phyloP scores from a whole-genome alignment of 2,113 vertebrate genomes.

The Struthidea cinerea region DNA sequence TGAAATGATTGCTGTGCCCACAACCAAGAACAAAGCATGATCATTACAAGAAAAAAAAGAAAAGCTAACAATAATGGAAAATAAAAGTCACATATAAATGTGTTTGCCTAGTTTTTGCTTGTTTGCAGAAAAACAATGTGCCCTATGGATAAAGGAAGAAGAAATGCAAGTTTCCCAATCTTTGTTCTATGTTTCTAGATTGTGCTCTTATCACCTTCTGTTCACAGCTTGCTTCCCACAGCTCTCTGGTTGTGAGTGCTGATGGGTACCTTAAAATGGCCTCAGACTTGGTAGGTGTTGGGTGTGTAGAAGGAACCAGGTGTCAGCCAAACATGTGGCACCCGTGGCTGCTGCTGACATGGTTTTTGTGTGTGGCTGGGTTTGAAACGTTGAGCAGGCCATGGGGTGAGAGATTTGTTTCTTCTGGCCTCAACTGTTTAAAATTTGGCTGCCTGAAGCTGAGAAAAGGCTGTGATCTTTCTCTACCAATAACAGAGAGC shows the following conservation, averaged over 20 bases:
- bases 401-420: accelerated
- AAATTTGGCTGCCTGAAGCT: not conserved
- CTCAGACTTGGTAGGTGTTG: not conserved
- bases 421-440: not conserved
- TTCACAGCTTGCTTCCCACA: not conserved
- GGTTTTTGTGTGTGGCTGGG: not conserved
- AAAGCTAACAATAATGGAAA: not conserved
- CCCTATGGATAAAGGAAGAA: not conserved
- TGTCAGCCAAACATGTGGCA: not conserved
- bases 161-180: not conserved
- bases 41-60: not conserved
- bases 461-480: not conserved
- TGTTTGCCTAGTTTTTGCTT: not conserved
- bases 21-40: not conserved
- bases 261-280: not conserved
- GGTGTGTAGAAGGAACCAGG: not conserved
- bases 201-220: not conserved
- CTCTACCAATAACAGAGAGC: not conserved
- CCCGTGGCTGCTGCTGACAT: accelerated
- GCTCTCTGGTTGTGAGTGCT: not conserved
- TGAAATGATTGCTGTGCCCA: not conserved
- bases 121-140: not conserved
- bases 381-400: not conserved
- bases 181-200: not conserved
- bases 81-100: not conserved